Evolutionary conservation across 2,888 invertebrate genomes (phyloP).

Genomic region (Leptinotarsa juncta): DNA sequence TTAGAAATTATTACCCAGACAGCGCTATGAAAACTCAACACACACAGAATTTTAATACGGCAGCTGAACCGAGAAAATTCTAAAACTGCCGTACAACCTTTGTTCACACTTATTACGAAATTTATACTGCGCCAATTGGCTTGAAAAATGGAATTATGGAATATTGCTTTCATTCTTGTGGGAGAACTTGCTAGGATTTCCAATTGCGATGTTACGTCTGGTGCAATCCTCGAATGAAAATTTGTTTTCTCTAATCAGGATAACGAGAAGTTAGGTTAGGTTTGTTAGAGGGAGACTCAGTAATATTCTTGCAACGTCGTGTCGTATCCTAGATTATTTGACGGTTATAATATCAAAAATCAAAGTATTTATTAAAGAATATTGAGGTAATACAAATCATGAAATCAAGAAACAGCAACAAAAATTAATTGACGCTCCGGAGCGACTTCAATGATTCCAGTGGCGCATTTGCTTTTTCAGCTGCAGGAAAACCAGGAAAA

Average conservation of each 20-base stretch:
- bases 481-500: too few species aligned
- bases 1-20: conserved; percentile 21
- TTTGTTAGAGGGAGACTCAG: too few species aligned
- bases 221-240: not conserved
- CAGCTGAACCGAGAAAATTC: conserved; percentile 12
- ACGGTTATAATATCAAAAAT: too few species aligned
- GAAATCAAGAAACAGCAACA: too few species aligned
- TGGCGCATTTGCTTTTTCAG: too few species aligned
- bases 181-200: conserved; percentile 13
- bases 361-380: too few species aligned
- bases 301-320: too few species aligned
- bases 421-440: too few species aligned
- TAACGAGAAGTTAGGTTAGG: too few species aligned
- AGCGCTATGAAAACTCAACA: conserved; percentile 9
- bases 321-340: too few species aligned
- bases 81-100: conserved; percentile 8
- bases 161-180: conserved; percentile 23
- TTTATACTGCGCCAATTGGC: conserved; percentile 21
- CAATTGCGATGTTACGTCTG: not conserved
- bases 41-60: conserved; percentile 21
- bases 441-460: too few species aligned
- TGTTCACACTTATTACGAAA: conserved; percentile 20
- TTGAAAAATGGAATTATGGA: conserved; percentile 22
- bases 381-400: too few species aligned
- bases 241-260: not conserved